Conservation (phyloP, 2,888 invertebrate genomes). For the Archaeoteleia sp. region DNA sequence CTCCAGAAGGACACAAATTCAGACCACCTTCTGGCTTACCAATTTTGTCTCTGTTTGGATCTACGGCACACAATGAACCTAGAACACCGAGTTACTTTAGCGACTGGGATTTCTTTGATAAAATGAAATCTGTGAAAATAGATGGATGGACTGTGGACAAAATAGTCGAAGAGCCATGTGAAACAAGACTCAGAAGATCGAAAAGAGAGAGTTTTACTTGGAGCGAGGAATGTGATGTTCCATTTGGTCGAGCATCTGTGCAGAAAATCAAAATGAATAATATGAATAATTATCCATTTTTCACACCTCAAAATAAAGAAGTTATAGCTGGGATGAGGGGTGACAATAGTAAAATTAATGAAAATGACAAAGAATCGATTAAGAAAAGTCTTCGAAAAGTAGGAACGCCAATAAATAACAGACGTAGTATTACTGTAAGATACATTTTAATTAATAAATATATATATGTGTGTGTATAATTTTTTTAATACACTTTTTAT, state of each 20-base stretch:
- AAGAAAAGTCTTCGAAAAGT: constrained; percentile 1
- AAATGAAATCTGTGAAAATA: constrained; percentile 2
- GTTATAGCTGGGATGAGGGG: not conserved
- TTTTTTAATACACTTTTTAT: too few species aligned
- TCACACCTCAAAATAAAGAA: constrained; percentile 4
- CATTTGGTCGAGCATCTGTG: constrained; percentile 30
- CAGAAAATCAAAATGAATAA: constrained; percentile 24
- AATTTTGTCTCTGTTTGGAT: constrained; percentile 59
- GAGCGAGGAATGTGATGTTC: constrained; percentile 6
- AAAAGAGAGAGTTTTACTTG: not conserved
- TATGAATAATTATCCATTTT: constrained; percentile 19
- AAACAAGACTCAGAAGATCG: not conserved
- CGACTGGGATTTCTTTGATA: constrained; percentile 28
- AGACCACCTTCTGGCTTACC: constrained; percentile 73
- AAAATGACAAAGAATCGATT: not conserved
- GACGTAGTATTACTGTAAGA: not conserved
- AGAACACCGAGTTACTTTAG: constrained; percentile 12
- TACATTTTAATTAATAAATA: too few species aligned
- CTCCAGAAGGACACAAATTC: constrained; percentile 77
- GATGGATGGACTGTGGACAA: too few species aligned
- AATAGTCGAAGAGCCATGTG: too few species aligned
- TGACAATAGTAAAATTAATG: not conserved
- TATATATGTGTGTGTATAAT: too few species aligned
- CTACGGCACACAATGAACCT: constrained; percentile 23
- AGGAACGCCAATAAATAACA: constrained; percentile 1